Percentiles rank a stretch among this genome's conserved stretches.
Conservation (phyloP, 2,888 invertebrate species). For the Nysson spinosus region DNA sequence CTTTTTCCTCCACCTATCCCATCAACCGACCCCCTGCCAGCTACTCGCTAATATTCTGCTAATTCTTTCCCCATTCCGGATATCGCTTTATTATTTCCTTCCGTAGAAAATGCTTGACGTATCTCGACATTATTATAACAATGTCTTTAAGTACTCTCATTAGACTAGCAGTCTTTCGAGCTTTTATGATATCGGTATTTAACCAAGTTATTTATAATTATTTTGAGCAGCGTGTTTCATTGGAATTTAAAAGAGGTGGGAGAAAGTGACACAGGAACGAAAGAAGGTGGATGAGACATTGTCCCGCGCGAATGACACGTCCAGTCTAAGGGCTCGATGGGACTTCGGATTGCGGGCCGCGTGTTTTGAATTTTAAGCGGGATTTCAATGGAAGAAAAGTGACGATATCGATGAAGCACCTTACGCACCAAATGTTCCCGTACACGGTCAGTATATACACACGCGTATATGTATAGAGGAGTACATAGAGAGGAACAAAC, state of each 20-base stretch:
- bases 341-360: conserved; percentile 11
- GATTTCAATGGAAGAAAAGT: conserved; percentile 41
- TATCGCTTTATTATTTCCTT: conserved; percentile 70
- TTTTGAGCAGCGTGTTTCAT: too few relatives aligned
- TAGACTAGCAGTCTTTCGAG: too few relatives aligned
- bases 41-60: conserved; percentile 57
- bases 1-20: conserved; percentile 11
- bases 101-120: too few relatives aligned
- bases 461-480: conserved; percentile 1
- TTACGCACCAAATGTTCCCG: conserved; percentile 66
- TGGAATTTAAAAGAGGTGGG: too few relatives aligned
- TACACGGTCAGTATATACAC: neutral
- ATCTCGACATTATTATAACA: too few relatives aligned
- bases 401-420: conserved; percentile 72
- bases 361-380: conserved; percentile 43
- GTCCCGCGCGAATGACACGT: too few relatives aligned
- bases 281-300: too few relatives aligned
- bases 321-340: too few relatives aligned
- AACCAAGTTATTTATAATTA: too few relatives aligned
- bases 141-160: too few relatives aligned
- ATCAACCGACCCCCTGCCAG: conserved; percentile 43
- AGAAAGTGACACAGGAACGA: too few relatives aligned
- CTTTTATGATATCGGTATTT: too few relatives aligned
- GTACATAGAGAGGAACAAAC: neutral
- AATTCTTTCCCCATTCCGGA: conserved; percentile 67